These are phyloP conservation scores for Eleginops maclovinus DNA, from an alignment of 2,113 vertebrate species.

Conservation along the genomic window DNA sequence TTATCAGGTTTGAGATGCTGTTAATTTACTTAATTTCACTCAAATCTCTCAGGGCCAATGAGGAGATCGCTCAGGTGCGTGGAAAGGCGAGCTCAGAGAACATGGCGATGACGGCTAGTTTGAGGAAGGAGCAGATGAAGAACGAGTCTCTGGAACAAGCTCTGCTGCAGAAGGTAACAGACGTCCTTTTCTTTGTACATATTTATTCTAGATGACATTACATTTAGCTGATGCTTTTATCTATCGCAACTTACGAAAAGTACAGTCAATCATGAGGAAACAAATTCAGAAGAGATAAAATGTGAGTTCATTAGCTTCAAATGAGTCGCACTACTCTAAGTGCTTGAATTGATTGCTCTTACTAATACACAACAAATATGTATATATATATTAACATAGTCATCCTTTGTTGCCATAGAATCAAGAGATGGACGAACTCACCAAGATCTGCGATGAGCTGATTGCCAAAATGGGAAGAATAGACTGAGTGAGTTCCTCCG, in stretches of 20 bases:
- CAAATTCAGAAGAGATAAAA: too few relatives aligned
- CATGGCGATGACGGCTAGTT: constrained; percentile 89
- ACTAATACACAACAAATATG: too few relatives aligned
- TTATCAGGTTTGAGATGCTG: neutral
- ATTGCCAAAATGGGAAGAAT: constrained; percentile 95
- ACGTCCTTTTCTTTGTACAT: neutral
- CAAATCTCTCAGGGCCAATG: constrained; percentile 89
- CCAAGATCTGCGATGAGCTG: constrained; percentile 98
- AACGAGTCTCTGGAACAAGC: constrained; percentile 96
- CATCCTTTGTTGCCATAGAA: constrained; percentile 83
- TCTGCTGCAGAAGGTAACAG: constrained; percentile 93
- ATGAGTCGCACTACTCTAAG: too few relatives aligned
- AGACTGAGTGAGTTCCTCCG: constrained; percentile 81
- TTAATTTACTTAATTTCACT: neutral
- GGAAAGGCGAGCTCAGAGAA: constrained; percentile 90
- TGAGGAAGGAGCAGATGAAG: constrained; percentile 98
- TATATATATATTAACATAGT: neutral
- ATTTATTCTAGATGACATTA: neutral
- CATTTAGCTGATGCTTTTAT: too few relatives aligned
- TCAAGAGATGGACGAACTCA: constrained; percentile 97
- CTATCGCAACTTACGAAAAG: too few relatives aligned
- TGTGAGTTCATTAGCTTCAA: too few relatives aligned
- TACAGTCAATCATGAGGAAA: too few relatives aligned
- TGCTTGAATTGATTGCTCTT: too few relatives aligned
- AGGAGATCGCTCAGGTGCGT: constrained; percentile 97